Percentiles rank a stretch among this genome's conserved stretches.
Evolutionary conservation across 1,140 invertebrate genomes (phyloP).

Genomic region (Lepidurus apus): DNA sequence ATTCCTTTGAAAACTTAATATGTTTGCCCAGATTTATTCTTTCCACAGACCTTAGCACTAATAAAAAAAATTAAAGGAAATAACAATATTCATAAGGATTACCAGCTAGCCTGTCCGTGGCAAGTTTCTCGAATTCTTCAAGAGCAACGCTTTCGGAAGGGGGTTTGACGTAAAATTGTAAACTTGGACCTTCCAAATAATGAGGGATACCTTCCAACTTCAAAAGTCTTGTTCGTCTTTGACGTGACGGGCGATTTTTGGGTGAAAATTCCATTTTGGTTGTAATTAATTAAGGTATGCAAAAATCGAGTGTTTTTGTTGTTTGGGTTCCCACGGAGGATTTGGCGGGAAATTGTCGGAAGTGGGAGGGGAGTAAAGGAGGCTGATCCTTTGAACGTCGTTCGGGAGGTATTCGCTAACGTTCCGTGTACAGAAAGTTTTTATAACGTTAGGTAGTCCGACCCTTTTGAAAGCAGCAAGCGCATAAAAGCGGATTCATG

Average conservation of each 20-base stretch:
- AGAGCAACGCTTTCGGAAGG: conserved; percentile 68
- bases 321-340: background rate
- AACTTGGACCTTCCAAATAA: conserved; percentile 33
- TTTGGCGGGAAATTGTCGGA: background rate
- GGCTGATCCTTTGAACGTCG: too few species aligned
- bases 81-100: too few species aligned
- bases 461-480: too few species aligned
- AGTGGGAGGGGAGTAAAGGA: background rate
- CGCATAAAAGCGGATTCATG: too few species aligned
- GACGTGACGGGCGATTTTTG: background rate
- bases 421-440: too few species aligned
- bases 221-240: background rate
- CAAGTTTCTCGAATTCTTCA: conserved; percentile 79
- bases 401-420: too few species aligned
- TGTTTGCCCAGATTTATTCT: conserved; percentile 60
- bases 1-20: conserved; percentile 62
- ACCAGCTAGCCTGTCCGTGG: conserved; percentile 74
- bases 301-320: background rate
- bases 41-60: conserved; percentile 67
- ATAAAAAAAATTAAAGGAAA: conserved; percentile 41
- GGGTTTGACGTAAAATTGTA: conserved; percentile 71
- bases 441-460: too few species aligned
- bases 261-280: background rate
- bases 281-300: background rate
- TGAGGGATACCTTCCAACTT: conserved; percentile 10